Conservation (phyloP, 2,113 vertebrate species). For the Crotalus viridis region DNA sequence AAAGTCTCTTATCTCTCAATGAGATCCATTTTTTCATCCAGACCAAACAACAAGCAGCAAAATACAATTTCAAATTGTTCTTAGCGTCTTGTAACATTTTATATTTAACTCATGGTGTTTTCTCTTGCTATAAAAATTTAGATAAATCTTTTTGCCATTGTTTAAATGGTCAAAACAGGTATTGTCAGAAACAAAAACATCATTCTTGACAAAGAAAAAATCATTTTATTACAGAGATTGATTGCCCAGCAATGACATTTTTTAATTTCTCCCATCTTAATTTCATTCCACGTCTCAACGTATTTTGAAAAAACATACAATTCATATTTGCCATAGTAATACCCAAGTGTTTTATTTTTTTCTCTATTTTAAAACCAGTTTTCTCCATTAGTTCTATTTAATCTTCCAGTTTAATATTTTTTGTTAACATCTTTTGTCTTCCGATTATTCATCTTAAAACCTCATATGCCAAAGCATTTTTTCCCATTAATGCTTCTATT, state of each 20-base stretch:
- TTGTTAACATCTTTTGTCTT: background rate
- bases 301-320: background rate
- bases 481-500: background rate
- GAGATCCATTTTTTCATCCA: background rate
- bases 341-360: background rate
- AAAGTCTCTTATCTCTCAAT: background rate
- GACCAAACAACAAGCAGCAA: background rate
- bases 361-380: background rate
- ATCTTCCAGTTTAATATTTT: background rate
- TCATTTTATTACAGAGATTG: background rate
- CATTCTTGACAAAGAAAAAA: background rate
- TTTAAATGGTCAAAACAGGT: background rate
- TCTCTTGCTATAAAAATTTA: background rate
- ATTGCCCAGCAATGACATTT: background rate
- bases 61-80: background rate
- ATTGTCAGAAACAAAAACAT: background rate
- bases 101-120: background rate
- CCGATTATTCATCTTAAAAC: background rate
- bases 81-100: background rate
- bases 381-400: background rate
- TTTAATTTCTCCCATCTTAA: background rate
- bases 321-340: background rate
- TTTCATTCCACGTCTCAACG: background rate
- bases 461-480: background rate
- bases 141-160: background rate